These are phyloP conservation scores for Indicator maculatus DNA, from an alignment of 2,113 vertebrate genomes.

Conservation along the genomic window DNA sequence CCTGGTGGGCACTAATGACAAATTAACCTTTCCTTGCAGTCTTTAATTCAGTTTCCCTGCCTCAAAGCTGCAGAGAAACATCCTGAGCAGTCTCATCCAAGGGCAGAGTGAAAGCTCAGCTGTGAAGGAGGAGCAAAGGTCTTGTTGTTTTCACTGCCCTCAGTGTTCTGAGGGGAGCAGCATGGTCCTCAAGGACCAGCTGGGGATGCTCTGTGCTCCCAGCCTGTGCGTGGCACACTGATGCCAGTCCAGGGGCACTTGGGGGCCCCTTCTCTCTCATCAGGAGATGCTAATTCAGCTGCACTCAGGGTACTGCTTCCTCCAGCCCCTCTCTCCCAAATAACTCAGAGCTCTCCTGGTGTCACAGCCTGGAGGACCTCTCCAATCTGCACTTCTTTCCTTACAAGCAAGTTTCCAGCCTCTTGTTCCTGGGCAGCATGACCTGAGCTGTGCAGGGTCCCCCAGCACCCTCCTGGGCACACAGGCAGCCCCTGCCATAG, in stretches of 20 bases:
- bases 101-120: not conserved
- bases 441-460: rapidly evolving
- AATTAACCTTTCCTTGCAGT: not conserved
- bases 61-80: not conserved
- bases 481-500: not conserved
- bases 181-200: not conserved
- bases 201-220: rapidly evolving
- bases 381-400: not conserved
- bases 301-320: not conserved
- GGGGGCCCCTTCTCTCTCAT: not conserved
- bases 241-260: rapidly evolving
- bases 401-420: not conserved
- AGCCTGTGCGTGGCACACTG: not conserved
- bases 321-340: not conserved
- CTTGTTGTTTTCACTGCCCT: not conserved
- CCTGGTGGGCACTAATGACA: not conserved
- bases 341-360: not conserved
- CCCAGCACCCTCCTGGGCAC: not conserved
- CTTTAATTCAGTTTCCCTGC: not conserved
- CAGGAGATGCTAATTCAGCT: not conserved
- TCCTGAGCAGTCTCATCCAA: not conserved
- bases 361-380: not conserved
- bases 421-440: not conserved
- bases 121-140: not conserved
- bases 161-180: not conserved